phyloP scores from a whole-genome alignment of 2,113 vertebrate species.

The Psittacara wagleri region DNA sequence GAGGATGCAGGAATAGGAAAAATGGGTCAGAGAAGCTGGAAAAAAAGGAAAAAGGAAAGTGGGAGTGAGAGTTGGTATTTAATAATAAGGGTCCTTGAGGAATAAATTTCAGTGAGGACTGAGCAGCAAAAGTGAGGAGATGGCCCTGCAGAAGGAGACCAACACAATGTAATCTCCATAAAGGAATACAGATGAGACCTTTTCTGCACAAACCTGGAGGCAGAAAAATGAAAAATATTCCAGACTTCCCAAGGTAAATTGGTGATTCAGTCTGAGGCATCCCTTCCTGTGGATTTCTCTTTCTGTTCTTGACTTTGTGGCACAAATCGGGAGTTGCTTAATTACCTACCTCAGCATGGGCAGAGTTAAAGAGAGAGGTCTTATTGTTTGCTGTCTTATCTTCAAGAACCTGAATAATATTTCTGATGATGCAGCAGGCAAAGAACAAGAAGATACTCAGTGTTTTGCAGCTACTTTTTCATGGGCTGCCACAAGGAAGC shows the following conservation, averaged over 20 bases:
- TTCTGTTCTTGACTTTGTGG: conserved; percentile 19
- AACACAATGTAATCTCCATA: neutral
- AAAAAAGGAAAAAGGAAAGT: neutral
- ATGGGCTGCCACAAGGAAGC: neutral
- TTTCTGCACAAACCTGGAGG: neutral
- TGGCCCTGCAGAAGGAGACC: neutral
- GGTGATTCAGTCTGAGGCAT: neutral
- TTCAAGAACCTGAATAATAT: neutral
- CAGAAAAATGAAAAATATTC: neutral
- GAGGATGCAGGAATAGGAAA: neutral
- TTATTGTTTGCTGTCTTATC: neutral
- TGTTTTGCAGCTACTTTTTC: neutral
- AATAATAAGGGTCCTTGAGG: neutral
- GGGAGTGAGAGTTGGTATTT: neutral
- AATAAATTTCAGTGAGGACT: neutral
- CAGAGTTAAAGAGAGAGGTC: neutral
- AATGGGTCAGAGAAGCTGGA: neutral
- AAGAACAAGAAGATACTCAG: neutral
- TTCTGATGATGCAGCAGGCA: conserved; percentile 10
- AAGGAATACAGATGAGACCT: conserved; percentile 16
- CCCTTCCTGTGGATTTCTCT: neutral
- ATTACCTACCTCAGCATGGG: conserved; percentile 8
- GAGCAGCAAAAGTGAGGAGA: neutral
- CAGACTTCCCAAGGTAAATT: conserved; percentile 23
- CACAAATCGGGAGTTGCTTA: conserved; percentile 3